These are phyloP conservation scores for Drosophila burlai DNA, from an alignment of 1,140 invertebrate genomes.

Conservation along the genomic window DNA sequence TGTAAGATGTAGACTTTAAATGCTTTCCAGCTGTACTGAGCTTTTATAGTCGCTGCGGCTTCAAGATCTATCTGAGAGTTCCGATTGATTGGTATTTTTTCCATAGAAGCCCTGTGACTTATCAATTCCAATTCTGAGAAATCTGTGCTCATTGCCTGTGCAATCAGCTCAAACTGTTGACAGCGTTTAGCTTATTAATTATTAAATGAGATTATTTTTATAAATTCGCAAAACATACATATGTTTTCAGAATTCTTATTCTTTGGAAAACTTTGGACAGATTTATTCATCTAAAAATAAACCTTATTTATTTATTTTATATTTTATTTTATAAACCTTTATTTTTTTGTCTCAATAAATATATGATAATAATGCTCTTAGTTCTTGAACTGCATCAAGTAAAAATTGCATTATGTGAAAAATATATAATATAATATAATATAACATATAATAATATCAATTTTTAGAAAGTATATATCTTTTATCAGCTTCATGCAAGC, in stretches of 20 bases:
- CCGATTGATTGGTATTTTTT: not conserved
- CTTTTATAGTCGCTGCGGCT: not conserved
- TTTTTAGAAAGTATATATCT: too few relatives aligned
- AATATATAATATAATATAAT: too few relatives aligned
- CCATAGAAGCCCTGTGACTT: not conserved
- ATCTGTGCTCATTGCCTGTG: too few relatives aligned
- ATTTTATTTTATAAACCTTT: too few relatives aligned
- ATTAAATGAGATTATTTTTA: not conserved
- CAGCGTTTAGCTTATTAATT: not conserved
- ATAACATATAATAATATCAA: too few relatives aligned
- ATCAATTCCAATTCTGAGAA: not conserved
- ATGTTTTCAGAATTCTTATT: not conserved
- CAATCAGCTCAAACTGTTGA: not conserved
- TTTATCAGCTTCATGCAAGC: too few relatives aligned
- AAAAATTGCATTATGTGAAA: too few relatives aligned
- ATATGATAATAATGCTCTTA: too few relatives aligned
- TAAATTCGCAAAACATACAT: not conserved
- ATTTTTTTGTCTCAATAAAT: too few relatives aligned
- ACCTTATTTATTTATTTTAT: too few relatives aligned
- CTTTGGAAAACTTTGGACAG: not conserved
- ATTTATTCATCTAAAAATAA: too few relatives aligned
- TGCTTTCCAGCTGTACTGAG: not conserved
- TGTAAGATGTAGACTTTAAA: not conserved
- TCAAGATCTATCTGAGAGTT: not conserved
- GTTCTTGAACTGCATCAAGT: too few relatives aligned